Evolutionary conservation across 2,113 vertebrate species (phyloP).

Genomic region (Hypomesus transpacificus): DNA sequence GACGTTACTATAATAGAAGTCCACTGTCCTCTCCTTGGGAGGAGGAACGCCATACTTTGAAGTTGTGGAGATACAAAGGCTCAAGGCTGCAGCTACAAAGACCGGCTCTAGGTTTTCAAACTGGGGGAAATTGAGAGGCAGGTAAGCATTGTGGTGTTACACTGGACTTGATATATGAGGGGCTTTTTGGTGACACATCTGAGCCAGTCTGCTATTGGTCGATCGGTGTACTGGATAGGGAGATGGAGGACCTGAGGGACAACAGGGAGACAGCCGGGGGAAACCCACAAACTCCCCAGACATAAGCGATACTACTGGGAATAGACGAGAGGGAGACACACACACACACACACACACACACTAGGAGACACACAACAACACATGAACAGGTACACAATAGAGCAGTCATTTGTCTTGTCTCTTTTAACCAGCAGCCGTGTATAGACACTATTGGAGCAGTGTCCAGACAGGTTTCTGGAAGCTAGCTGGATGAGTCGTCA

Average conservation of each 20-base stretch:
- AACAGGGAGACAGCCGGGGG: slow-evolving; percentile 31
- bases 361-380: no score
- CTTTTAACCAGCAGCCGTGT: no score
- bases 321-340: neutral
- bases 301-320: slow-evolving; percentile 35
- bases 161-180: slow-evolving; percentile 39
- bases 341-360: no score
- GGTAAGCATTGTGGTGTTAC: slow-evolving; percentile 32
- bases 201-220: slow-evolving; percentile 26
- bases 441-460: no score
- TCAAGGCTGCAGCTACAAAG: slow-evolving; percentile 38
- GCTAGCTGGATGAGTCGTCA: slow-evolving; percentile 11
- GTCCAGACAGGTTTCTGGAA: no score
- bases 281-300: slow-evolving; percentile 43
- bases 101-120: slow-evolving; percentile 59
- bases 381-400: neutral
- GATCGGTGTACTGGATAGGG: slow-evolving; percentile 57
- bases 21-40: slow-evolving; percentile 44
- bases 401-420: neutral
- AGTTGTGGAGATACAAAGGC: slow-evolving; percentile 27
- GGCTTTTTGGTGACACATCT: slow-evolving; percentile 55
- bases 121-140: slow-evolving; percentile 42
- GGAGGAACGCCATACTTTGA: slow-evolving; percentile 48
- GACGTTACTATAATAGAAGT: slow-evolving; percentile 38
- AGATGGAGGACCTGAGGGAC: slow-evolving; percentile 43